A percentile compares a stretch with the other conserved stretches of the same genome.
phyloP scores from a whole-genome alignment of 2,113 vertebrate species.

The Hiodon alosoides region DNA sequence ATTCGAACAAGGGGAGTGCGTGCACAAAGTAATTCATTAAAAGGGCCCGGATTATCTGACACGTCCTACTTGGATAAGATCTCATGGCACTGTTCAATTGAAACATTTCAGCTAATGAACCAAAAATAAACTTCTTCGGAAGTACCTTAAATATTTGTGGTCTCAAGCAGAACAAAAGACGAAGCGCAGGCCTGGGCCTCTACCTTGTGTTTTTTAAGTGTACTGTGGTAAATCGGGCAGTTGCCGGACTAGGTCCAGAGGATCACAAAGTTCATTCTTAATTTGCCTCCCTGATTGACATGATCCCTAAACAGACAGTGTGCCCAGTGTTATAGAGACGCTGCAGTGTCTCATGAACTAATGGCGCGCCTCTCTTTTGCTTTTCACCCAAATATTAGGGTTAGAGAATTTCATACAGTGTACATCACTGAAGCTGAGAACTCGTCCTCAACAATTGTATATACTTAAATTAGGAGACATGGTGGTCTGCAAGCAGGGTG shows the following conservation, averaged over 20 bases:
- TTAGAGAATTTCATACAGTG: conserved; percentile 10
- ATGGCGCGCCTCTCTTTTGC: neutral
- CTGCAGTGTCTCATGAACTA: neutral
- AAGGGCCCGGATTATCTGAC: neutral
- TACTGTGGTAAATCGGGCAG: neutral
- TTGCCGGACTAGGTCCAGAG: neutral
- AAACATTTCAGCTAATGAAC: conserved; percentile 1
- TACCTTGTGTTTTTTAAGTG: neutral
- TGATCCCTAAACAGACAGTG: neutral
- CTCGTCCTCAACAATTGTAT: neutral
- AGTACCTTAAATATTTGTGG: conserved; percentile 14
- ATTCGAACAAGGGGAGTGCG: neutral
- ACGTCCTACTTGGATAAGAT: neutral
- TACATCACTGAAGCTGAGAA: neutral
- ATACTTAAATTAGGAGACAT: conserved; percentile 18
- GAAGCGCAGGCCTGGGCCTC: neutral
- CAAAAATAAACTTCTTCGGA: conserved; percentile 7
- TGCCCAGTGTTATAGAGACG: neutral
- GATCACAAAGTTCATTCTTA: conserved; percentile 2
- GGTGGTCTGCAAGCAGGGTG: conserved; percentile 11
- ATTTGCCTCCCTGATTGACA: neutral
- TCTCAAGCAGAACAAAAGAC: conserved; percentile 3
- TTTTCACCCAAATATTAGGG: conserved; percentile 20
- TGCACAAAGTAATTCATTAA: neutral
- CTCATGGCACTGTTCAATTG: neutral